Base-by-base conservation (phyloP, 2,113 vertebrate species). In the Heteronetta atricapilla region DNA sequence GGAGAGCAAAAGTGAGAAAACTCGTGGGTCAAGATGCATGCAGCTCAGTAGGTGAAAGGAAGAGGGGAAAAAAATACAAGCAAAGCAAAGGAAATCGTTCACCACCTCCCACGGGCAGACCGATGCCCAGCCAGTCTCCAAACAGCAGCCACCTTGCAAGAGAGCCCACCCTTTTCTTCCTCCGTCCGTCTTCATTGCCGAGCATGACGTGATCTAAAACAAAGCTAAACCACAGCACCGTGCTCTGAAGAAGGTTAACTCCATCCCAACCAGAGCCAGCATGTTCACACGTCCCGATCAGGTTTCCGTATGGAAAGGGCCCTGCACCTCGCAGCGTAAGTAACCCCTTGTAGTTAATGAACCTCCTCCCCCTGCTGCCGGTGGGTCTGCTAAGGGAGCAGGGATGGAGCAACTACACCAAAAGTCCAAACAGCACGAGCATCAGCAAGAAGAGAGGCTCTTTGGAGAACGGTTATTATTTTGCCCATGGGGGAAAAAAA, bases 381-480 rank as follows among this genome's bases (percentile, higher is more conserved):
- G 20, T 53, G 28, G 11, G 23, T 83, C 38, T 70, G 52, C 56
- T 33, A 18, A 67, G 36, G 64, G 38, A 95, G 33, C 56, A 50
- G 26, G 81, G 68, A 89, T 68, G 88, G 38, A 88, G 29, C 68
- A 77, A 77, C 79, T 70, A n/a, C 40, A 13, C 82, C 55, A 34
- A 19, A 84, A 95, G 67, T 69, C 91, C 59, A 87, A 78, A 23
- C 81, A 52, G n/a, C 56, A 13, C 75, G 63, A 81, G 78, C 93
- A 73, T 50, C 79, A 82, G 68, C 80, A 73, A 56, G 88, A 89
- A 60, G 53, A 58, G 72, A 76, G 94, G 48, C 60, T 72, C 34
- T 40, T 53, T 82, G 50, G 81, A 92, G 69, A 70, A 64, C 28
- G 69, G n/a, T 53, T 93, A 36, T 89, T 68, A 44, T 94, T 89